Evolutionary conservation across 1,140 invertebrate genomes (phyloP).

Genomic region (Brachystomella parvula): DNA sequence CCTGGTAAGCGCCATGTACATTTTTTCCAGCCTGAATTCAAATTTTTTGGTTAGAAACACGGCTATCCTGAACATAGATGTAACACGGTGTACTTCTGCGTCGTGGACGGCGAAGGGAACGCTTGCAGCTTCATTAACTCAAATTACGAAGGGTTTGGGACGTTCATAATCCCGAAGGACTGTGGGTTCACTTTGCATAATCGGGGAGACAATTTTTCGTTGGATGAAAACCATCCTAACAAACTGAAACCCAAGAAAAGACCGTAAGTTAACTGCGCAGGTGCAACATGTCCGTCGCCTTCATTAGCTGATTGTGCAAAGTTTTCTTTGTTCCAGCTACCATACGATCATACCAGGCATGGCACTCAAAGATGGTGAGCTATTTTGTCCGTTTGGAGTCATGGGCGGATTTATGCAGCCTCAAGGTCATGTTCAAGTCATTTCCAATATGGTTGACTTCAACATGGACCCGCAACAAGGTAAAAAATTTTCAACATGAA

Average conservation of each 20-base stretch:
- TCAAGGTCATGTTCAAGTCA: conserved; percentile 45
- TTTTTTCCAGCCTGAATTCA: not conserved
- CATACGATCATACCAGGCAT: conserved; percentile 45
- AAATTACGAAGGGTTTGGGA: conserved; percentile 45
- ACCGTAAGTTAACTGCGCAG: conserved; percentile 36
- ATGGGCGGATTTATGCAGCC: conserved; percentile 45
- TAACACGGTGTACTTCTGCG: conserved; percentile 45
- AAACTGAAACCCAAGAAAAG: conserved; percentile 30
- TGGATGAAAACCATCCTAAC: conserved; percentile 28
- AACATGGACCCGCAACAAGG: conserved; percentile 44
- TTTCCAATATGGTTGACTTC: conserved; percentile 47
- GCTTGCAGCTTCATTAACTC: conserved; percentile 44
- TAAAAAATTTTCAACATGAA: not conserved
- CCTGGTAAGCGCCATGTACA: conserved; percentile 23
- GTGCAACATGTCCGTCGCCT: conserved; percentile 13
- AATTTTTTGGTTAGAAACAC: conserved; percentile 26
- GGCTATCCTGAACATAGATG: conserved; percentile 30
- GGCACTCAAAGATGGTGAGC: conserved; percentile 32
- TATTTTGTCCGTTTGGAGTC: conserved; percentile 34
- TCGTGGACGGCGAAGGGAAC: conserved; percentile 44
- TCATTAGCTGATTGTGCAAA: not conserved
- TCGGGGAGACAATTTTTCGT: conserved; percentile 33
- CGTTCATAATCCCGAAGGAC: conserved; percentile 44
- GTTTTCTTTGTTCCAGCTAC: conserved; percentile 18
- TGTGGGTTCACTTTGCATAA: conserved; percentile 46